A percentile compares a stretch with the other conserved stretches of the same genome.
Conservation (phyloP, 2,113 vertebrate species). For the Oplegnathus fasciatus region DNA sequence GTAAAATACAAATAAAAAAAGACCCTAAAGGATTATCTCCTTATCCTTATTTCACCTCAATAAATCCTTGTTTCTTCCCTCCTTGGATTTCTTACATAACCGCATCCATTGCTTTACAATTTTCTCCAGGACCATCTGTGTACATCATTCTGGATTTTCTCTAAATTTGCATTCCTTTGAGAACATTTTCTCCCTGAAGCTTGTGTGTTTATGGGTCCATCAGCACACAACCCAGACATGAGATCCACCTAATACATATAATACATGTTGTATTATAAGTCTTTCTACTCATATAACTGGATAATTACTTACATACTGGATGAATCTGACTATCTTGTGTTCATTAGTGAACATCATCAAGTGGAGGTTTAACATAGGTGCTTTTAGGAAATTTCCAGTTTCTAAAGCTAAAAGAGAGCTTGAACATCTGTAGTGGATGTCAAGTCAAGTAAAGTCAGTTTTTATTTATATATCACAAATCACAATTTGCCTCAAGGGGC, state of each 20-base stretch:
- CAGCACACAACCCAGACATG: neutral
- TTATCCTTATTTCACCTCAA: conserved; percentile 24
- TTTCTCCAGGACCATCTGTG: neutral
- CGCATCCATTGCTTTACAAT: neutral
- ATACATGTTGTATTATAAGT: neutral
- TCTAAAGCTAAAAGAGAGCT: no score
- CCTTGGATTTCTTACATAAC: conserved; percentile 4
- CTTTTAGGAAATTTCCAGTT: neutral
- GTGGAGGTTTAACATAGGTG: no score
- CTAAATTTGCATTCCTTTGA: neutral
- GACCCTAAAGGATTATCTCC: conserved; percentile 3
- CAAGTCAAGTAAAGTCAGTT: no score
- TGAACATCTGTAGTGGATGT: no score
- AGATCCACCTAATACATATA: no score
- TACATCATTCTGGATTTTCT: neutral
- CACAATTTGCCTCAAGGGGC: no score
- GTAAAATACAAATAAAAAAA: neutral
- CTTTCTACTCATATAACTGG: no score
- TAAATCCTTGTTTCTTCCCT: neutral
- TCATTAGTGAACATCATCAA: no score
- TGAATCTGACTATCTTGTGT: no score
- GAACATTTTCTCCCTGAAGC: neutral
- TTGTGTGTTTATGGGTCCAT: neutral
- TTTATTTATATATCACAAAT: no score
- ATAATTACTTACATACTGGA: no score